Evolutionary conservation across 2,888 invertebrate genomes (phyloP).

Genomic region (Schizotus pectinicornis): DNA sequence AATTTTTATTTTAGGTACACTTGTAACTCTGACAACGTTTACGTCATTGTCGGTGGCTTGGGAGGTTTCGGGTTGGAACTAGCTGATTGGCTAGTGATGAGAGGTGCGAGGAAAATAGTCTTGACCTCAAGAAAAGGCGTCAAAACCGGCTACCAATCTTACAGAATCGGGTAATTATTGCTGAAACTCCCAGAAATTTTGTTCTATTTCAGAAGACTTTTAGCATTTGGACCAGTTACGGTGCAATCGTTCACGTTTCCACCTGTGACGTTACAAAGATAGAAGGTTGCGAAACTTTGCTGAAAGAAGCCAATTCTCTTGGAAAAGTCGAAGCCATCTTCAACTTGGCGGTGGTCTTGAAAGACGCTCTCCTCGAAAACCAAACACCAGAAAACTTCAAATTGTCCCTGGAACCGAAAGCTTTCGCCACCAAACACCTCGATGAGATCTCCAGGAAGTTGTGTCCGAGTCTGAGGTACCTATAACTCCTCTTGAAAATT

Average conservation of each 20-base stretch:
- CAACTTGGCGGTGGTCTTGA: constrained; percentile 82
- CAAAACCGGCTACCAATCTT: constrained; percentile 65
- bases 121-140: constrained; percentile 67
- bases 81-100: constrained; percentile 64
- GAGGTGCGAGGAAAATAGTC: constrained; percentile 66
- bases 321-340: constrained; percentile 84
- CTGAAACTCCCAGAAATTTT: too few relatives aligned
- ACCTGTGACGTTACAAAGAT: constrained; percentile 73
- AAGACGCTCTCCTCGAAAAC: constrained; percentile 77
- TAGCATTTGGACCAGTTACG: constrained; percentile 73
- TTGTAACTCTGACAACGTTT: constrained; percentile 61
- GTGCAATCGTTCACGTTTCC: constrained; percentile 70
- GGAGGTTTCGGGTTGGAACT: constrained; percentile 73
- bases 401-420: constrained; percentile 76
- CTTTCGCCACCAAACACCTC: constrained; percentile 75
- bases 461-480: constrained; percentile 61
- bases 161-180: constrained; percentile 35
- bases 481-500: not conserved
- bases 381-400: constrained; percentile 73
- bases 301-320: constrained; percentile 67
- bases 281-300: constrained; percentile 70
- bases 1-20: constrained; percentile 5
- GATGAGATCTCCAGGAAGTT: constrained; percentile 69
- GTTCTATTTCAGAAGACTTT: not conserved
- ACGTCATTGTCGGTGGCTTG: constrained; percentile 73